These are phyloP conservation scores for Resseliella maxima DNA, from an alignment of 2,888 invertebrate species.

Conservation along the genomic window DNA sequence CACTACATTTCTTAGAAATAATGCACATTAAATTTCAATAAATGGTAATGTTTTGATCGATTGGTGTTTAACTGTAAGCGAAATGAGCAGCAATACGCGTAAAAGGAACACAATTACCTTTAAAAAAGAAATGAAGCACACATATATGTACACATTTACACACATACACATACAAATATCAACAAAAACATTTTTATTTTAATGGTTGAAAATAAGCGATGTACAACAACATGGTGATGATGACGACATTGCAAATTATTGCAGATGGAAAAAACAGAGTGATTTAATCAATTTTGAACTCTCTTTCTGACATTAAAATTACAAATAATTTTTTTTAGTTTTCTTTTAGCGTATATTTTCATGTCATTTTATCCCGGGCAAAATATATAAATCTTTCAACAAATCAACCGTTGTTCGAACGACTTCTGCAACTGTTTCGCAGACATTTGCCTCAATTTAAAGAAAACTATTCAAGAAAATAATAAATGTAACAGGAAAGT, in stretches of 20 bases:
- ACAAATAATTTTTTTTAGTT: neutral
- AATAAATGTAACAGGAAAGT: slow-evolving; percentile 43
- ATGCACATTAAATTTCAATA: slow-evolving; percentile 20
- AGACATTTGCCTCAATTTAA: neutral
- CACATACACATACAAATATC: too few species aligned
- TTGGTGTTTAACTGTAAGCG: slow-evolving; percentile 2
- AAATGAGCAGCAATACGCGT: neutral
- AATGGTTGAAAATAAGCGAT: neutral
- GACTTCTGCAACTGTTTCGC: neutral
- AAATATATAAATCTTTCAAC: neutral
- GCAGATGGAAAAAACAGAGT: neutral
- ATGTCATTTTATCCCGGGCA: slow-evolving; percentile 21
- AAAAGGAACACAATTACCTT: neutral
- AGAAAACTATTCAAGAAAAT: neutral
- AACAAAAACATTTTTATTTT: neutral
- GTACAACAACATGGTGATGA: neutral
- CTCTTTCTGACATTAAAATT: neutral
- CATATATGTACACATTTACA: too few species aligned
- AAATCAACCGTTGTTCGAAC: neutral
- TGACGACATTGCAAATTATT: slow-evolving; percentile 25
- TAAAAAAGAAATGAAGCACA: neutral
- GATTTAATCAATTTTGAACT: slow-evolving; percentile 12
- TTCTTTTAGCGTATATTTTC: too few species aligned
- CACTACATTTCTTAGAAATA: neutral
- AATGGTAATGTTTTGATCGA: slow-evolving; percentile 15